phyloP scores from a whole-genome alignment of 2,113 vertebrate genomes.

The Sinocyclocheilus anophthalmus region DNA sequence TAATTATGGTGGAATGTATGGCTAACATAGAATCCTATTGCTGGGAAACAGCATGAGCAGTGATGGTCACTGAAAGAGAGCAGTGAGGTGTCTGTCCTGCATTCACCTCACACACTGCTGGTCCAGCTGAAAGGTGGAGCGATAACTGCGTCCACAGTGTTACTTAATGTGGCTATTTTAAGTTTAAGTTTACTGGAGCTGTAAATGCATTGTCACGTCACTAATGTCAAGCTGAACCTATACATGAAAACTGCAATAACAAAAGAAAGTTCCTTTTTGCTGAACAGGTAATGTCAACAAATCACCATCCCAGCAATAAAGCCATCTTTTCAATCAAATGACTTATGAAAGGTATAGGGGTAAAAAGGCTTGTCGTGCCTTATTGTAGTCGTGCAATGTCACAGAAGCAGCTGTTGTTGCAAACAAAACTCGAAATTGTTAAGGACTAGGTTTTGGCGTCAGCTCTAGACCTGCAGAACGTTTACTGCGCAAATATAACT shows the following conservation, averaged over 20 bases:
- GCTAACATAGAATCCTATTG: neutral
- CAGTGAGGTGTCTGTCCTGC: constrained; percentile 1
- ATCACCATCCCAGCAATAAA: neutral
- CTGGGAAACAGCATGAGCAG: neutral
- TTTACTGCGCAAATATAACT: constrained; percentile 28
- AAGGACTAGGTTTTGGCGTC: constrained; percentile 11
- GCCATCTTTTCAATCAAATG: neutral
- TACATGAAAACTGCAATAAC: neutral
- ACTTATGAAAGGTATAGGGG: neutral
- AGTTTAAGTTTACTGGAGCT: neutral
- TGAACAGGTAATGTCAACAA: neutral
- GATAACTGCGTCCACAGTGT: neutral
- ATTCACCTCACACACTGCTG: neutral
- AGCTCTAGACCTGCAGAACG: neutral
- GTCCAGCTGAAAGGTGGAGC: neutral
- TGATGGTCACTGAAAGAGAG: neutral
- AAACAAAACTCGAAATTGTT: neutral
- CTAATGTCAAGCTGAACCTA: neutral
- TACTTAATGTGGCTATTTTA: neutral
- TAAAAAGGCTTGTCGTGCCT: neutral
- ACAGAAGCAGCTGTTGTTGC: neutral
- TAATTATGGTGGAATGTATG: neutral
- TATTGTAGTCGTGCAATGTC: neutral
- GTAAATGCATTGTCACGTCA: neutral
- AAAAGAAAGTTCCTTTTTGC: neutral